Base-by-base conservation (phyloP, 2,113 vertebrate genomes). In the Brachyistius frenatus region DNA sequence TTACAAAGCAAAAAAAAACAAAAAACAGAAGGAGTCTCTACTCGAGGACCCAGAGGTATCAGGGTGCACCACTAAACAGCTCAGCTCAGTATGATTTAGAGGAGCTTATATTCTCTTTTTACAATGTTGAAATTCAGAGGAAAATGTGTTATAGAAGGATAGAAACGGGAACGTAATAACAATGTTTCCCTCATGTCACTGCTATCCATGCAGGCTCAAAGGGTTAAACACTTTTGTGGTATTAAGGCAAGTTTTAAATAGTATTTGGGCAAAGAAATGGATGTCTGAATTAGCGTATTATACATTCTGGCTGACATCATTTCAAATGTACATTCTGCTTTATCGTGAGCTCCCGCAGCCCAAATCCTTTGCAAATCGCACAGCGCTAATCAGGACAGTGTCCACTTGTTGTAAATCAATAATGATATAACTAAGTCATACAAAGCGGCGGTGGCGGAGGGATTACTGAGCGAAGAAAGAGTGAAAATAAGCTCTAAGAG, bases 1-100 rank as follows among this genome's bases (percentile, higher is more conserved):
- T 96, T 96, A 95, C 94, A 96, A 96, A 95, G 91, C 93, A 91
- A 94, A 83, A 72, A 32, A 10, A 72, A 94, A 85, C 79, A 46
- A 46, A 11, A 46, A 11, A 46, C 7, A 46, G 44, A 83, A 66
- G 57, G 55, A 75, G 54, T 85, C 86, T 87, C 83, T 89, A 81
- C 65, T 86, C 35, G 15, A 74, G 73, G 82, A 62, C 86, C 71
- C 63, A 78, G 85, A 85, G 60, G 55, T 86, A 73, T 60, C 70
- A 58, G 73, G 61, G 56, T 30, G 70, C 72, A 77, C 44, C 58
- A 53, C 41, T 73, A 64, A 71, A 50, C 70, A 77, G 23, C 61
- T 50, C 66, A 16, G 14, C 49, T 55, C 30, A 50, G 47, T 35
- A 36, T 50, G 50, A 70, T 83, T 79, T 11, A 70, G 63, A 81